These are phyloP conservation scores for Vultur gryphus DNA, from an alignment of 2,797 vertebrate genomes.

Conservation along the genomic window DNA sequence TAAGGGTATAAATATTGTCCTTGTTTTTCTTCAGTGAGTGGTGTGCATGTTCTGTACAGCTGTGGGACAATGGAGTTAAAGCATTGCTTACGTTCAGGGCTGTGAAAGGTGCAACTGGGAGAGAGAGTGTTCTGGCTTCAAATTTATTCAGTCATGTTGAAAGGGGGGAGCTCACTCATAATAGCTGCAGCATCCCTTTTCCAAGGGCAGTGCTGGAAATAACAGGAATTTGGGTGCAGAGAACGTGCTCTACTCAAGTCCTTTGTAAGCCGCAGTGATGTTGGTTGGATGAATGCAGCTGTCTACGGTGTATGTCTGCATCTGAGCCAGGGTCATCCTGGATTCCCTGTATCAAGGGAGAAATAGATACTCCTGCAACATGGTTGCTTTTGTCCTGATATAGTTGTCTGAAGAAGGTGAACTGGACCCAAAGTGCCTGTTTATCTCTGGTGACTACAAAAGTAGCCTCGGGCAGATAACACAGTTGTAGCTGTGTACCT, in stretches of 20 bases:
- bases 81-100: not conserved
- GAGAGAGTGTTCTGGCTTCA: not conserved
- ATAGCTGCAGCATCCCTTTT: not conserved
- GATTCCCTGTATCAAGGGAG: not conserved
- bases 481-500: rapidly evolving
- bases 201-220: not conserved
- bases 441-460: not conserved
- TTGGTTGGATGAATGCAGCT: not conserved
- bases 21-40: not conserved
- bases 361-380: not conserved
- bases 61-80: not conserved
- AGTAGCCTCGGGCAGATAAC: not conserved
- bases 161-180: not conserved
- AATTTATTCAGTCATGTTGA: rapidly evolving
- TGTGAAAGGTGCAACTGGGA: not conserved
- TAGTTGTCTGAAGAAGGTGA: not conserved
- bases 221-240: not conserved
- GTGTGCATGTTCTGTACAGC: not conserved
- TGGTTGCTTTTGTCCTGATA: not conserved
- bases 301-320: no score
- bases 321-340: not conserved
- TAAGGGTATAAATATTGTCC: not conserved
- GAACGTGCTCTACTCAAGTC: not conserved
- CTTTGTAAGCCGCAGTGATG: rapidly evolving
- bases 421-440: no score